These are phyloP conservation scores for Apteryx mantelli DNA, from an alignment of 2,113 vertebrate species.

Conservation along the genomic window DNA sequence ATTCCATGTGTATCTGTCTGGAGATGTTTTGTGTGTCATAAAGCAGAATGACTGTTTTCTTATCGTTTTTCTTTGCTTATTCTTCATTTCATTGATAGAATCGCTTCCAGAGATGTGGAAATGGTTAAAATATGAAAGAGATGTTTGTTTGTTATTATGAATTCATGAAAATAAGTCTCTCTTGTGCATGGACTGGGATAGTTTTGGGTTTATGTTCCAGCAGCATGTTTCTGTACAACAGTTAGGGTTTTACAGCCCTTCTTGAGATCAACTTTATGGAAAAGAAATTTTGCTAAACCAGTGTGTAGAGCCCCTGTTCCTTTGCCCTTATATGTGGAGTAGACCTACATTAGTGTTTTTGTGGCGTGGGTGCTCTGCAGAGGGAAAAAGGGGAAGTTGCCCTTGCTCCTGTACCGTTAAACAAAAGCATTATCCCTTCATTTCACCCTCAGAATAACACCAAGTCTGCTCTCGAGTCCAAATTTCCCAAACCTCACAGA, in stretches of 20 bases:
- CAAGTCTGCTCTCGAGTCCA: not conserved
- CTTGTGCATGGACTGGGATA: not conserved
- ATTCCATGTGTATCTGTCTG: accelerated
- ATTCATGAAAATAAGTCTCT: not conserved
- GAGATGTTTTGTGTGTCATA: not conserved
- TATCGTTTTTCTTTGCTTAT: not conserved
- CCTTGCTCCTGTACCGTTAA: not conserved
- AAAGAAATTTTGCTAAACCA: not conserved
- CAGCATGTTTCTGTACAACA: not conserved
- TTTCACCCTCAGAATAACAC: not conserved
- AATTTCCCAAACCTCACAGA: not conserved
- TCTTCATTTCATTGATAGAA: not conserved
- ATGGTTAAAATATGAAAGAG: not conserved
- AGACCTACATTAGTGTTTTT: accelerated
- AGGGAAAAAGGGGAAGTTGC: not conserved
- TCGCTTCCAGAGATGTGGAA: not conserved
- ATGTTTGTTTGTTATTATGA: not conserved
- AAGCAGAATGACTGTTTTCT: not conserved
- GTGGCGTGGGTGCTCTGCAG: not conserved
- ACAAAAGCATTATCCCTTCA: not conserved
- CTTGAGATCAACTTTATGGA: not conserved
- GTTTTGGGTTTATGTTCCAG: not conserved
- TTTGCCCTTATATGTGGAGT: not conserved
- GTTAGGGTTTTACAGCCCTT: not conserved
- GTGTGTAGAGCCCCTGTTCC: not conserved